Evolutionary conservation across 1,140 invertebrate species (phyloP).

Genomic region (Bathynomus jamesi): DNA sequence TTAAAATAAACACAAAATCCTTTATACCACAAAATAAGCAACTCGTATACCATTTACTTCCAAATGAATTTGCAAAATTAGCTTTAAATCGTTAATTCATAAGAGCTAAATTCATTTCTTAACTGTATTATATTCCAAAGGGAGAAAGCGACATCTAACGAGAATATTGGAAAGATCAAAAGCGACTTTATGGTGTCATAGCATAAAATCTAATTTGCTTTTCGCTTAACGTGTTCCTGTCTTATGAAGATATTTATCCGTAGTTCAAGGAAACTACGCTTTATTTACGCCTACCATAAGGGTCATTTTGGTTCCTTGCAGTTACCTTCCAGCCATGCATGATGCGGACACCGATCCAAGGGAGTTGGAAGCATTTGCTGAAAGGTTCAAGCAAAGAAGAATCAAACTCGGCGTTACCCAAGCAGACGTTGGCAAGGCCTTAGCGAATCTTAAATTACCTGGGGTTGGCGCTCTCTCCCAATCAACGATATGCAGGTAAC

Average conservation of each 20-base stretch:
- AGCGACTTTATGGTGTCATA: neutral
- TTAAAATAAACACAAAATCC: neutral
- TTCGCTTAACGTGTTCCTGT: slow-evolving; percentile 38
- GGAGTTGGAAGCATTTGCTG: slow-evolving; percentile 96
- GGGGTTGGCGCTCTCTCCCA: slow-evolving; percentile 92
- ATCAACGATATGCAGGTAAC: slow-evolving; percentile 81
- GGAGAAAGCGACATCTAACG: slow-evolving; percentile 11
- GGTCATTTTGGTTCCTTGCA: slow-evolving; percentile 47
- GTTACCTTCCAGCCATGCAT: slow-evolving; percentile 50
- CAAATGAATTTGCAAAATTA: neutral
- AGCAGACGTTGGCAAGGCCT: slow-evolving; percentile 94
- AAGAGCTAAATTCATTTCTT: neutral
- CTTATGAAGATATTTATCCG: slow-evolving; percentile 52
- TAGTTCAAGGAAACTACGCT: too few relatives aligned
- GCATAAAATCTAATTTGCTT: neutral
- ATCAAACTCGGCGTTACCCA: slow-evolving; percentile 98
- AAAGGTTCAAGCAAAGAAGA: slow-evolving; percentile 94
- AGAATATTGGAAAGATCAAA: neutral
- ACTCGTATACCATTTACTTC: neutral
- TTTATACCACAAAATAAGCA: neutral
- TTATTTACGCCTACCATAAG: too few relatives aligned
- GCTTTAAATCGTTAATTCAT: neutral
- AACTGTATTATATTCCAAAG: neutral
- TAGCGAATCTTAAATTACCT: slow-evolving; percentile 95
- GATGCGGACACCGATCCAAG: slow-evolving; percentile 91